Evolutionary conservation across 1,140 invertebrate species (phyloP).

Genomic region (Apis florea): DNA sequence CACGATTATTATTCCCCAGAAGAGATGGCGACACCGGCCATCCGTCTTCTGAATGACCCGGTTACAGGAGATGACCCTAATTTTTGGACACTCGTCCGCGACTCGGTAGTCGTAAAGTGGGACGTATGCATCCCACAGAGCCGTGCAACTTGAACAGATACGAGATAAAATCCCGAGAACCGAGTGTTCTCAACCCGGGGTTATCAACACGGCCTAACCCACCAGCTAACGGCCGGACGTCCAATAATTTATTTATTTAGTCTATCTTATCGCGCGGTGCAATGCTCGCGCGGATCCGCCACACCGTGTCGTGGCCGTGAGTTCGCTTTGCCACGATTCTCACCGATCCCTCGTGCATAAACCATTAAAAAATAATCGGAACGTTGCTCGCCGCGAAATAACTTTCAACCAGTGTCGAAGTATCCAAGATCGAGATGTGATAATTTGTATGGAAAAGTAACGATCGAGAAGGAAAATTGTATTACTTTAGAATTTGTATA

Average conservation of each 20-base stretch:
- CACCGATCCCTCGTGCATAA: too few species aligned
- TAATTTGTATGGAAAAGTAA: too few species aligned
- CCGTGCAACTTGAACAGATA: constrained; percentile 66
- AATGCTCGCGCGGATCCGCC: constrained; percentile 65
- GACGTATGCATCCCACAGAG: constrained; percentile 46
- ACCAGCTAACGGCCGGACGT: constrained; percentile 69
- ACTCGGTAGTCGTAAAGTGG: constrained; percentile 59
- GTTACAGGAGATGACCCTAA: constrained; percentile 33
- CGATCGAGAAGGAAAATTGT: too few species aligned
- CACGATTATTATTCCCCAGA: not conserved
- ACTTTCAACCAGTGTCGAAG: too few species aligned
- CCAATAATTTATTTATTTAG: constrained; percentile 76
- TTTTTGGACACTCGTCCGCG: constrained; percentile 54
- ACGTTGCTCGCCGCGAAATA: constrained; percentile 6
- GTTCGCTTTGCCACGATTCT: constrained; percentile 21
- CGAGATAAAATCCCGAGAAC: constrained; percentile 66
- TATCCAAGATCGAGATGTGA: too few species aligned
- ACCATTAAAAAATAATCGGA: not conserved
- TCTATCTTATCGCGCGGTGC: constrained; percentile 71
- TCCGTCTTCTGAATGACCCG: not conserved
- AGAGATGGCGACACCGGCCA: not conserved
- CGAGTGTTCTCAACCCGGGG: constrained; percentile 57
- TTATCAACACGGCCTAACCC: constrained; percentile 72
- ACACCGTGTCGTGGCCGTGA: constrained; percentile 50
- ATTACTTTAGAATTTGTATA: too few species aligned